Conservation (phyloP, 2,113 vertebrate species). For the Bungarus multicinctus region DNA sequence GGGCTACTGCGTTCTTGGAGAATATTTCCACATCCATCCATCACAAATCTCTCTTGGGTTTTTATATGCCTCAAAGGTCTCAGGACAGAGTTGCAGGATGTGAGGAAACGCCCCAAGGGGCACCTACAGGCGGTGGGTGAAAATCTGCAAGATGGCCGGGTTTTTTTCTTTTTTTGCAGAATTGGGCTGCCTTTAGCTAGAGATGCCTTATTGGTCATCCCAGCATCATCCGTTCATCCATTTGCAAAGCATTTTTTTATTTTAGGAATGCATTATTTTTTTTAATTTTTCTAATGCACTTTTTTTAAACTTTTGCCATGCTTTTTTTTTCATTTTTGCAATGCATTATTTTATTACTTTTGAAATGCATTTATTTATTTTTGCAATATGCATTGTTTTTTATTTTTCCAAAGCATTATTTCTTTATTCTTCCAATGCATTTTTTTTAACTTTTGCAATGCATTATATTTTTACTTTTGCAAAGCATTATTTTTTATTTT, state of each 20-base stretch:
- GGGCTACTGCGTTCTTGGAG: neutral
- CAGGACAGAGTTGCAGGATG: neutral
- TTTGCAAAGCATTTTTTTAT: neutral
- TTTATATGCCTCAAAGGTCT: neutral
- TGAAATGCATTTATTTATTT: too few species aligned
- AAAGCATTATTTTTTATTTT: too few species aligned
- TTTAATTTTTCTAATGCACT: too few species aligned
- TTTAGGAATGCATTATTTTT: too few species aligned
- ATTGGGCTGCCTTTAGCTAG: accelerated
- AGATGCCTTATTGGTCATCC: neutral
- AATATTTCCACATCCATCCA: neutral
- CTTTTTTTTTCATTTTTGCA: too few species aligned
- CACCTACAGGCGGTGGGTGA: neutral
- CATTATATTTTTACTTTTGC: too few species aligned
- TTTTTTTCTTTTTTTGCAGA: neutral
- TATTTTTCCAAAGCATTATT: too few species aligned
- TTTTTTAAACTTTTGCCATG: too few species aligned
- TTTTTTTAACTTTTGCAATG: too few species aligned
- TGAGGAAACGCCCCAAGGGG: neutral
- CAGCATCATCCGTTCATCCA: neutral
- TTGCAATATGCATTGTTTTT: too few species aligned
- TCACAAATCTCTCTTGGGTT: neutral
- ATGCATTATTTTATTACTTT: too few species aligned
- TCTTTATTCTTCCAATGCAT: too few species aligned
- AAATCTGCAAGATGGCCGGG: neutral